phyloP scores from a whole-genome alignment of 1,140 invertebrate species.

The Rhyzopertha dominica region DNA sequence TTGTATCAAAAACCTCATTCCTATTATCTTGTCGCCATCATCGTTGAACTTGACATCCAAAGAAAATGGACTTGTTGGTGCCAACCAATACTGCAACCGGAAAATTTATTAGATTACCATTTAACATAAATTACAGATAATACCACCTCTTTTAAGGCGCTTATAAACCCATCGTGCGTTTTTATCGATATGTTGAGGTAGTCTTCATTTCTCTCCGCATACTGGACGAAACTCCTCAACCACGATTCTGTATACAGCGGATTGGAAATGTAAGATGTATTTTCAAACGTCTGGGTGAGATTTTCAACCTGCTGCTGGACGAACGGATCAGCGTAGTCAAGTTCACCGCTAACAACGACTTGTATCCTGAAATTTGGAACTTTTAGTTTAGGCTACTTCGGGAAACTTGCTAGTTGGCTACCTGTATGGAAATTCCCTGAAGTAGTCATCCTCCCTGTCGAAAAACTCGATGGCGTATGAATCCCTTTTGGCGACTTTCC shows the following conservation, averaged over 20 bases:
- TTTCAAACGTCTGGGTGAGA: slow-evolving; percentile 73
- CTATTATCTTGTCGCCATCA: slow-evolving; percentile 66
- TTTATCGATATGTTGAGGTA: slow-evolving; percentile 70
- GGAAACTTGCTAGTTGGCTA: slow-evolving; percentile 34
- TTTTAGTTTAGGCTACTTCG: too few relatives aligned
- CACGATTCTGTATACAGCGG: slow-evolving; percentile 86
- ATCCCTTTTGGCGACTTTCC: slow-evolving; percentile 79
- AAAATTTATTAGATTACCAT: slow-evolving; percentile 3
- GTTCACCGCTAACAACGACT: slow-evolving; percentile 79
- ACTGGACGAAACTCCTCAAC: slow-evolving; percentile 78
- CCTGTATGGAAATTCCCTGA: slow-evolving; percentile 83
- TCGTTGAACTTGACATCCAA: slow-evolving; percentile 83
- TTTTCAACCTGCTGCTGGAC: slow-evolving; percentile 75
- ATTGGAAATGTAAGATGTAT: slow-evolving; percentile 71
- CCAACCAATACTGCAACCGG: slow-evolving; percentile 62
- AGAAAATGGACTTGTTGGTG: slow-evolving; percentile 65
- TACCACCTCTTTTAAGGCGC: slow-evolving; percentile 66
- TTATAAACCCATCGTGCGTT: slow-evolving; percentile 67
- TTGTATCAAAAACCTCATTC: slow-evolving; percentile 83
- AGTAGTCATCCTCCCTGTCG: slow-evolving; percentile 83
- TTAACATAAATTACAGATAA: slow-evolving; percentile 4
- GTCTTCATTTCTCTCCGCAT: slow-evolving; percentile 68
- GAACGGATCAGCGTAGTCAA: slow-evolving; percentile 78
- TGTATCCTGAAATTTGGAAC: slow-evolving; percentile 46
- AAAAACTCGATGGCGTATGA: slow-evolving; percentile 89